phyloP scores from a whole-genome alignment of 2,797 vertebrate genomes.

The Bryconaethiops microstoma region DNA sequence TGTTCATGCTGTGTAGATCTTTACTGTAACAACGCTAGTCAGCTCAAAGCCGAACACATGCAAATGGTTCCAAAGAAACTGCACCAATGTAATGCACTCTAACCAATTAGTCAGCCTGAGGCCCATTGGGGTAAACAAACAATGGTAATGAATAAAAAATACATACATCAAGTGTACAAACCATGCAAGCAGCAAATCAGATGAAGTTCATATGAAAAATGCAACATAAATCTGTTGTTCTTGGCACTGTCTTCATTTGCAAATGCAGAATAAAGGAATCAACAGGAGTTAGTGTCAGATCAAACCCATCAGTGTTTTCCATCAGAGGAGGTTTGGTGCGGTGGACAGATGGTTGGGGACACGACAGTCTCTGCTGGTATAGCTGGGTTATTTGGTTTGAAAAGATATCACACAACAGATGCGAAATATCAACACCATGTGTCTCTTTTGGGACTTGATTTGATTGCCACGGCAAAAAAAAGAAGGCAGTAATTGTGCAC shows the following conservation, averaged over 20 bases:
- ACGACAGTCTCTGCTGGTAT: slow-evolving; percentile 38
- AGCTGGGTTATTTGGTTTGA: slow-evolving; percentile 37
- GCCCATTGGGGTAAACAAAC: neutral
- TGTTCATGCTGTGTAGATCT: neutral
- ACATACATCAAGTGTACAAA: neutral
- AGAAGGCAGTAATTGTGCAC: slow-evolving; percentile 37
- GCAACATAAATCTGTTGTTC: slow-evolving; percentile 28
- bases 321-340: slow-evolving; percentile 36
- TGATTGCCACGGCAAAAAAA: slow-evolving; percentile 44
- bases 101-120: neutral
- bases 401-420: slow-evolving; percentile 56
- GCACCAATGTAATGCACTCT: neutral
- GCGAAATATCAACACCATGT: slow-evolving; percentile 51
- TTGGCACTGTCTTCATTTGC: slow-evolving; percentile 21
- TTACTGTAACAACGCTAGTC: neutral
- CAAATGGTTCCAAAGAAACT: neutral
- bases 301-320: slow-evolving; percentile 49
- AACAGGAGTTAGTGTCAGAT: slow-evolving; percentile 39
- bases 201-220: slow-evolving; percentile 4
- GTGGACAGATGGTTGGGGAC: slow-evolving; percentile 44
- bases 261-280: slow-evolving; percentile 38
- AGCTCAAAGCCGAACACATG: neutral
- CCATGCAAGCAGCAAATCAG: neutral
- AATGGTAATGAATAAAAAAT: neutral
- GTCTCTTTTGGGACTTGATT: slow-evolving; percentile 40